Evolutionary conservation across 2,113 vertebrate species (phyloP).

Genomic region (Hyaena hyaena): DNA sequence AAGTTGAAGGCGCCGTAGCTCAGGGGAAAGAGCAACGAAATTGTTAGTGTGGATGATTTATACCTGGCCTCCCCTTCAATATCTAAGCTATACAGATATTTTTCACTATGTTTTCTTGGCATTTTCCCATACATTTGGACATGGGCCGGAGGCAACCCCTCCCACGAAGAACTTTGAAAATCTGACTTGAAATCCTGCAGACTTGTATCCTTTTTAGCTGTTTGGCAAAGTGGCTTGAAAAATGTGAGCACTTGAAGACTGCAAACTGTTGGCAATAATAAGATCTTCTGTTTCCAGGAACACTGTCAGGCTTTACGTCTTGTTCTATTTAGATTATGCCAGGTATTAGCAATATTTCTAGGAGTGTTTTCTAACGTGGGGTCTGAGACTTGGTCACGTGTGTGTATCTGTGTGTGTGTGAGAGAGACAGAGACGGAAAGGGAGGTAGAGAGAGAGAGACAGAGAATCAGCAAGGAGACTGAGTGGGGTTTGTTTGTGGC

Average conservation of each 20-base stretch:
- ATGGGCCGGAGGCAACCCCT: slow-evolving; percentile 56
- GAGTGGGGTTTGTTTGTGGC: too few species aligned
- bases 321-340: neutral
- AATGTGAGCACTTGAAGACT: slow-evolving; percentile 58
- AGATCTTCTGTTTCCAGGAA: slow-evolving; percentile 62
- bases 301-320: neutral
- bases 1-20: neutral
- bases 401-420: neutral
- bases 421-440: neutral
- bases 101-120: neutral
- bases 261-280: slow-evolving; percentile 62
- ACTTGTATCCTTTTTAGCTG: slow-evolving; percentile 49
- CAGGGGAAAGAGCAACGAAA: neutral
- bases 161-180: slow-evolving; percentile 51
- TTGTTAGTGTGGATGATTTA: neutral
- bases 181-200: slow-evolving; percentile 39
- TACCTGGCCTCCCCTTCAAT: neutral
- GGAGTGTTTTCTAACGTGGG: neutral
- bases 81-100: neutral
- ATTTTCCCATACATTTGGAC: slow-evolving; percentile 36
- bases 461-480: neutral
- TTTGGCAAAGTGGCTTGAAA: slow-evolving; percentile 66
- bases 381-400: neutral
- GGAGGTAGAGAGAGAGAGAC: neutral
- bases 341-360: neutral